These are phyloP conservation scores for Hippoglossus stenolepis DNA, from an alignment of 2,113 vertebrate species.

Conservation along the genomic window DNA sequence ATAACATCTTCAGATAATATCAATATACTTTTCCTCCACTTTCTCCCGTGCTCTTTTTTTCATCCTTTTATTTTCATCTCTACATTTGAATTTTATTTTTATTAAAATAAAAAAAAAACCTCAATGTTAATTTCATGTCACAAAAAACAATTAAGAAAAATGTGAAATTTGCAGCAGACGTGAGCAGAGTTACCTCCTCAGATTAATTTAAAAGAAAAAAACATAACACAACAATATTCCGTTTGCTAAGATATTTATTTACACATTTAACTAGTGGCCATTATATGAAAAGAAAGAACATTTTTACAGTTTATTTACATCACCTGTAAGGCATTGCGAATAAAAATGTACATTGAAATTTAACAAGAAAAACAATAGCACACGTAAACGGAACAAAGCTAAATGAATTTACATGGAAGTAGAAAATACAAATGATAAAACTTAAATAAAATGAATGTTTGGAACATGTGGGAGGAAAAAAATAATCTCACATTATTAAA, in stretches of 20 bases:
- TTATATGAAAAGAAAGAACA: conserved; percentile 69
- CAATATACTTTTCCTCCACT: no score
- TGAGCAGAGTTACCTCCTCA: neutral
- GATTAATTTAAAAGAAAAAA: neutral
- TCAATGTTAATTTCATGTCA: no score
- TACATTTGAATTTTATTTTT: no score
- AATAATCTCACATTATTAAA: neutral
- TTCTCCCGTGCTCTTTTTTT: no score
- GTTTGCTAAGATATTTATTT: conserved; percentile 74
- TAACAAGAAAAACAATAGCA: conserved; percentile 5
- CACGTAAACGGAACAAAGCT: conserved; percentile 11
- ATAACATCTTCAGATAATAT: no score
- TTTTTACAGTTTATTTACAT: conserved; percentile 77
- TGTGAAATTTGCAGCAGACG: no score
- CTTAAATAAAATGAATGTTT: conserved; percentile 21
- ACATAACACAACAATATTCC: rapidly evolving
- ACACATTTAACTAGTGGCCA: conserved; percentile 71
- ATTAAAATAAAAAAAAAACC: no score
- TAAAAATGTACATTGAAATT: conserved; percentile 52
- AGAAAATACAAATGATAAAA: conserved; percentile 32
- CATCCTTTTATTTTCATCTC: no score
- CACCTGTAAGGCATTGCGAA: conserved; percentile 67
- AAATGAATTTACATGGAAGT: conserved; percentile 36
- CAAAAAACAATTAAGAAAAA: no score
- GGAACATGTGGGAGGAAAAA: neutral